Base-by-base conservation (phyloP, 2,797 vertebrate species). In the Ceryle rudis region DNA sequence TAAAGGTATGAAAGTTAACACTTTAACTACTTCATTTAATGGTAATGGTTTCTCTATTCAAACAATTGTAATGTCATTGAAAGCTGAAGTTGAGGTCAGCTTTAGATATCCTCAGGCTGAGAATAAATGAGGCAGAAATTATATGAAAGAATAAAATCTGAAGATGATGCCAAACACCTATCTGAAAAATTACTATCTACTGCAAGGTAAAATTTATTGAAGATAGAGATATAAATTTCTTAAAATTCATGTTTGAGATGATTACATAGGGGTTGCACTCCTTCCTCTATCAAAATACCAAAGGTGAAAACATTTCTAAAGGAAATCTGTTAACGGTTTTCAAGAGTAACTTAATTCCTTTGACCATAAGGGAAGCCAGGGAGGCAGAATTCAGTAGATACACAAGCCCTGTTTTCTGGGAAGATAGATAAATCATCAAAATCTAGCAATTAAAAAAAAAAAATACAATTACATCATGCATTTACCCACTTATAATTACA, bases 381-480 rank as follows among this genome's bases (percentile, higher is more conserved):
- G 7, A 23, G 8, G 3, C 14, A 86, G 19, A 67, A 81, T 5
- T 52, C 31, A 57, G 25, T 5, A 31, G 1, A 23, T 3, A 15
- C 7, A 7, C 25, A 78, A n/a, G 13, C 5, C 3, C 14, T 12
- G 0, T 51, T 66, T 81, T 51, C 57, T 31, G 17, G 9, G 9
- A 57, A 23, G 22, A 86, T 71, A 55, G 26, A 14, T 2, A 54
- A 90, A 2, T 35, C 3, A 0, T 4, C 21, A 60, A 81, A 78
- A 73, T 0, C 0, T 0, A 71, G 28, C 10, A 5, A n/a, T 42
- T 66, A 26, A 14, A 41, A 41, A 41, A 41, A 37, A 1, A 66
- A 90, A 80, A 72, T 33, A 55, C 51, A 86, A 67, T 37, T 14
- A 39, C 3, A 44, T 4, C 2, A 23, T 23, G 5, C 7, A 35